A percentile compares a stretch with the other conserved stretches of the same genome.
These are phyloP conservation scores for Gallinago stenura DNA, from an alignment of 2,797 vertebrate species.

Conservation along the genomic window DNA sequence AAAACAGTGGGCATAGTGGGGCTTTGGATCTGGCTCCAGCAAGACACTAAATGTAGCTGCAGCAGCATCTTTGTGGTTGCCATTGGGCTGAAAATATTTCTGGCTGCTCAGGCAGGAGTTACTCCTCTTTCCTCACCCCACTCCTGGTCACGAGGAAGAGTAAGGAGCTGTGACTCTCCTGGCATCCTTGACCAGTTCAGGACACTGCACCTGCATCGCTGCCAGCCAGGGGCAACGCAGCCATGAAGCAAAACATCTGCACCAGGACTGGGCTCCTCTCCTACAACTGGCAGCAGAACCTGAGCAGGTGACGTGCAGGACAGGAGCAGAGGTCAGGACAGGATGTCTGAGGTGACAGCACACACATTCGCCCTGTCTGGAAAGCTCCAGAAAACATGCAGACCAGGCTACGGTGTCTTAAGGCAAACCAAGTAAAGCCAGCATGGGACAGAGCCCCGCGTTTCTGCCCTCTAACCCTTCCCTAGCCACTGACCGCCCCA, in stretches of 20 bases:
- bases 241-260: background rate
- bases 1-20: background rate
- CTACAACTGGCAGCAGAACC: background rate
- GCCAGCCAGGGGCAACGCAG: background rate
- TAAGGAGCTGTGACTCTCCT: background rate
- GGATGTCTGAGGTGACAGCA: background rate
- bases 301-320: accelerated
- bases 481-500: background rate
- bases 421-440: background rate
- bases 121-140: background rate
- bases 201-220: background rate
- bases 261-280: background rate
- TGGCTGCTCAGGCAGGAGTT: background rate
- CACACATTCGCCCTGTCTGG: background rate
- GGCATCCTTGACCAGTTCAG: background rate
- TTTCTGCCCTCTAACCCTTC: background rate
- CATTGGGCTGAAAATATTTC: background rate
- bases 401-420: background rate
- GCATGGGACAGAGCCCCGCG: background rate
- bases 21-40: background rate
- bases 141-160: background rate
- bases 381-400: background rate
- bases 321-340: background rate
- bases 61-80: background rate
- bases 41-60: background rate